phyloP scores from a whole-genome alignment of 2,888 invertebrate genomes.

The Acleris sparsana region DNA sequence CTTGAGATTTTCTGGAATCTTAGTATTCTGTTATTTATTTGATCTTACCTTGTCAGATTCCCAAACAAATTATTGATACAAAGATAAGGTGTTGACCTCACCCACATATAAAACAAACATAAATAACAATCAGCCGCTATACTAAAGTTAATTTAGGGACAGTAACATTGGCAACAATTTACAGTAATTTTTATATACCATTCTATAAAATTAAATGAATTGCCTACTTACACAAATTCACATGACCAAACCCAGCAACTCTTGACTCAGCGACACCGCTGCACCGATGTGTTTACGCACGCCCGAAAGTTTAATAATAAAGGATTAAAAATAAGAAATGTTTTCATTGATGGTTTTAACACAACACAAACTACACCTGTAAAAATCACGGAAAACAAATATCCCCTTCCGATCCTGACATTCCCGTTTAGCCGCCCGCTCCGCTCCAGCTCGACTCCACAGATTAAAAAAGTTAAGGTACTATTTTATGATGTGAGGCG shows the following conservation, averaged over 20 bases:
- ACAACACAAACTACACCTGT: slow-evolving; percentile 54
- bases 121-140: slow-evolving; percentile 10
- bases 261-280: slow-evolving; percentile 14
- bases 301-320: slow-evolving; percentile 46
- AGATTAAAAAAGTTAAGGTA: neutral
- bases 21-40: neutral
- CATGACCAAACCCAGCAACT: slow-evolving; percentile 26
- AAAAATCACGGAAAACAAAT: slow-evolving; percentile 37
- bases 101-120: slow-evolving; percentile 11
- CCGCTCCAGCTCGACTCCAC: slow-evolving; percentile 18
- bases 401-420: slow-evolving; percentile 39
- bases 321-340: slow-evolving; percentile 42
- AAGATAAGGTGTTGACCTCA: slow-evolving; percentile 35
- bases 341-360: slow-evolving; percentile 66
- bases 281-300: slow-evolving; percentile 6
- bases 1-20: neutral
- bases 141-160: neutral
- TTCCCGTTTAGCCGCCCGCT: slow-evolving; percentile 40
- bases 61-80: slow-evolving; percentile 24
- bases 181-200: neutral
- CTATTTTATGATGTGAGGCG: no score
- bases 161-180: neutral
- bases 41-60: neutral
- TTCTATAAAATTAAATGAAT: neutral
- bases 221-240: slow-evolving; percentile 35